These are phyloP conservation scores for Apantesis nais DNA, from an alignment of 2,888 invertebrate species.

Conservation along the genomic window DNA sequence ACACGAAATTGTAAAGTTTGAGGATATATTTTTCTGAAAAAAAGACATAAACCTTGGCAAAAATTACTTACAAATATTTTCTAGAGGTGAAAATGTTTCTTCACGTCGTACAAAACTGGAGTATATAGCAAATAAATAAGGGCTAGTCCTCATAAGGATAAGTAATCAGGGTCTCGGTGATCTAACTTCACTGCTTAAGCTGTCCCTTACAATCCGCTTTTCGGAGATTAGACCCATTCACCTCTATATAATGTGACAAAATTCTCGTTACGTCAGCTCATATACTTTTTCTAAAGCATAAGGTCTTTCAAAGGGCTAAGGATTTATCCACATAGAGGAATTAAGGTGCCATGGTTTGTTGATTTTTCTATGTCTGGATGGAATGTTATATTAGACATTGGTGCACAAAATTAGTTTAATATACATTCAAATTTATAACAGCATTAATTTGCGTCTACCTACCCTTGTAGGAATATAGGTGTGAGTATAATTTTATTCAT, in stretches of 20 bases:
- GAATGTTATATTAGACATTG: neutral
- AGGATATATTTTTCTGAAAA: neutral
- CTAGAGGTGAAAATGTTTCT: neutral
- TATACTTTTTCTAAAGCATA: constrained; percentile 1
- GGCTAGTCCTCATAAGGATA: constrained; percentile 15
- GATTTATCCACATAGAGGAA: neutral
- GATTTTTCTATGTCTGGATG: neutral
- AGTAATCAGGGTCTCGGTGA: constrained; percentile 23
- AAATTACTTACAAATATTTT: neutral
- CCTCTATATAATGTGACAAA: constrained; percentile 14
- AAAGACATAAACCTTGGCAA: neutral
- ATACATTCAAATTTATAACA: no score
- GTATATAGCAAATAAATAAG: constrained; percentile 14
- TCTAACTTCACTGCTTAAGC: constrained; percentile 21
- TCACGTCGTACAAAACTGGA: neutral
- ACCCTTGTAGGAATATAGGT: no score
- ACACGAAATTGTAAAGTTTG: no score
- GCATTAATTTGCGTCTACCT: no score
- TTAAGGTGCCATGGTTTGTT: neutral
- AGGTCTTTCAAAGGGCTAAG: constrained; percentile 1
- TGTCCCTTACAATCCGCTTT: constrained; percentile 32
- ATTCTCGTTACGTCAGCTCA: constrained; percentile 10
- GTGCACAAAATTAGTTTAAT: no score
- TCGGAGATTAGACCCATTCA: constrained; percentile 33
- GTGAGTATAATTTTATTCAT: no score